A percentile compares a stretch with the other conserved stretches of the same genome.
These are phyloP conservation scores for Eupithecia subumbrata DNA, from an alignment of 2,888 invertebrate genomes.

Conservation along the genomic window DNA sequence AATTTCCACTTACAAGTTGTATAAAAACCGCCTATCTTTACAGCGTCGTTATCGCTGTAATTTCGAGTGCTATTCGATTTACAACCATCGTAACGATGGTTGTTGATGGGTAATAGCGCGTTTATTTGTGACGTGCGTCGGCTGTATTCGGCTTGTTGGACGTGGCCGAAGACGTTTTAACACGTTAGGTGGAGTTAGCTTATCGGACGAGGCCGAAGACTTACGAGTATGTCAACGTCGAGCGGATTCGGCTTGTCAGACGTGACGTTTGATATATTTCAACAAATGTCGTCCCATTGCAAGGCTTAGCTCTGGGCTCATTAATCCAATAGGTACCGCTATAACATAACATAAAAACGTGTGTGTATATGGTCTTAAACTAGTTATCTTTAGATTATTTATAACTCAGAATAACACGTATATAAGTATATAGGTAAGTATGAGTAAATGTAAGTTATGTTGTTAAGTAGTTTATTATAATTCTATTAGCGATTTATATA, in stretches of 20 bases:
- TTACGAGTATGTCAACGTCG: not conserved
- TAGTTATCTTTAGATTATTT: no score
- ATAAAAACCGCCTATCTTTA: conserved; percentile 5
- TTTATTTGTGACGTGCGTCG: not conserved
- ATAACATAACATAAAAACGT: no score
- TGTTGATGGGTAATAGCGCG: not conserved
- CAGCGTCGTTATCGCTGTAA: conserved; percentile 11
- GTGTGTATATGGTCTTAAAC: no score
- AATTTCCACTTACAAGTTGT: not conserved
- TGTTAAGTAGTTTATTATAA: no score
- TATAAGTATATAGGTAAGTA: no score
- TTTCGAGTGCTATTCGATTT: conserved; percentile 32
- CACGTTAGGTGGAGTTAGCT: not conserved
- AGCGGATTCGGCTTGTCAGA: not conserved
- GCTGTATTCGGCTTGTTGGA: not conserved
- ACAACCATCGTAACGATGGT: conserved; percentile 23
- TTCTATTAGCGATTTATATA: no score
- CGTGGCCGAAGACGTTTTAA: not conserved
- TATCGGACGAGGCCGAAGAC: not conserved
- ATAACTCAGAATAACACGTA: no score
- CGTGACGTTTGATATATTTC: not conserved
- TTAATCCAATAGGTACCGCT: no score
- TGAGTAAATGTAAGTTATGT: no score
- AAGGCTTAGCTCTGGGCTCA: no score
- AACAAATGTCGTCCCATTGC: no score